Percentiles rank a stretch among this genome's conserved stretches.
Conservation (phyloP, 2,113 vertebrate genomes). For the Coptodon rendalli region DNA sequence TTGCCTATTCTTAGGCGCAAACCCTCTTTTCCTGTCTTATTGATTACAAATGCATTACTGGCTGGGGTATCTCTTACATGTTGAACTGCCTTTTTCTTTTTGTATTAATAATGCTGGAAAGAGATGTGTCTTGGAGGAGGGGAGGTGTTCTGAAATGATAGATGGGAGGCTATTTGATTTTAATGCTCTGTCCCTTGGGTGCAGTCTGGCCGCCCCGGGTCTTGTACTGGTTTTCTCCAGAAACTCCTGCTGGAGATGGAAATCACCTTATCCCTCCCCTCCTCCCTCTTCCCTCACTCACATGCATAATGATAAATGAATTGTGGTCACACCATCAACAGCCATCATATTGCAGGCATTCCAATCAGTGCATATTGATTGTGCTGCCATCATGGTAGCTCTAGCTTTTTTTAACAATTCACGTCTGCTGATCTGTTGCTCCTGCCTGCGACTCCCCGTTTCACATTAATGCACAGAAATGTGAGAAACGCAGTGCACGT, state of each 20-base stretch:
- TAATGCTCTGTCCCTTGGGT: slow-evolving; percentile 41
- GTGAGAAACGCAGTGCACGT: neutral
- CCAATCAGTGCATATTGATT: neutral
- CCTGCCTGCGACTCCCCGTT: neutral
- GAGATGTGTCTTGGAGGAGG: slow-evolving; percentile 6
- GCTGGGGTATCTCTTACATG: neutral
- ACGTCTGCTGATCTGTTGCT: neutral
- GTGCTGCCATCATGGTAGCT: neutral
- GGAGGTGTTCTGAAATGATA: slow-evolving; percentile 26
- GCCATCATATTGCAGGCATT: neutral
- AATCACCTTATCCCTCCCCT: neutral
- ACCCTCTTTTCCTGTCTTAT: slow-evolving; percentile 9
- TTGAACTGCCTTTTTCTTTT: neutral
- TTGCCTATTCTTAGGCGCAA: slow-evolving; percentile 5
- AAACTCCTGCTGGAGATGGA: neutral
- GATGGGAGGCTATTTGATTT: slow-evolving; percentile 47
- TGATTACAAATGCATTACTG: slow-evolving; percentile 8
- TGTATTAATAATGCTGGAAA: slow-evolving; percentile 1
- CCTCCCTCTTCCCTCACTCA: neutral
- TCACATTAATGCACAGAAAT: neutral
- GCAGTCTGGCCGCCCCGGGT: slow-evolving; percentile 24
- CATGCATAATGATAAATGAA: neutral
- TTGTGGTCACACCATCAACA: neutral
- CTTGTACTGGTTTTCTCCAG: neutral
- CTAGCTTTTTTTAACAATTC: neutral